Evolutionary conservation across 2,888 invertebrate genomes (phyloP), one percentile per base, ranked within the genome.

Genomic region (Erebia aethiops): DNA sequence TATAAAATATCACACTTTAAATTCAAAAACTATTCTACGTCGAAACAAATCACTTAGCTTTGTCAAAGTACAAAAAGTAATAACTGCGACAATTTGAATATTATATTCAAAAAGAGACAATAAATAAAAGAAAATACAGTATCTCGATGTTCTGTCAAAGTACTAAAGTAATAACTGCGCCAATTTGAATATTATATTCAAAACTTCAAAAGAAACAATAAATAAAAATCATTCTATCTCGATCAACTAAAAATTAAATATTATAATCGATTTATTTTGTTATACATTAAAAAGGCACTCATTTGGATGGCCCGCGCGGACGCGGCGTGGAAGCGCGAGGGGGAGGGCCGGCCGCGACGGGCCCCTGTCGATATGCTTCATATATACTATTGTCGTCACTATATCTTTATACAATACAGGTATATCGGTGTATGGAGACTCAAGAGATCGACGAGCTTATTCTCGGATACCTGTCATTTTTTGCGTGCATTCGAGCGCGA

Each of bases 1-100:
- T 91, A 91, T 90, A 92, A 92, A 92, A 93, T 93, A 93, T 93
- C 93, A 93, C 93, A 92, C 93, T 91, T 92, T 92, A 91, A 91
- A 92, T 92, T 92, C 91, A 91, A 92, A 90, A 89, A 87, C 89
- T 91, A 90, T 87, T 79, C 91, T 92, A 92, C 82, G 82, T 90
- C 88, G 87, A 91, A 90, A 89, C 89, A 90, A 90, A 90, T 87
- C 86, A 87, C 85, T 90, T 90, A 90, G 89, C 80, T 92, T 85
- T 91, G 92, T 92, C 92, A 90, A 89, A 91, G 89, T 91, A 91
- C 89, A 90, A 89, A 51, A 91, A 90, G 86, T 88, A 90, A 90
- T 90, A 92, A 92, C 90, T 87, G 89, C 88, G 92, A 89, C 92
- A 88, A 91, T 89, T 91, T 89, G 89, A 92, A 91, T 90, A 89